Evolutionary conservation across 2,888 invertebrate species (phyloP), one percentile per base, ranked within the genome.

Genomic region (Hyles lineata): DNA sequence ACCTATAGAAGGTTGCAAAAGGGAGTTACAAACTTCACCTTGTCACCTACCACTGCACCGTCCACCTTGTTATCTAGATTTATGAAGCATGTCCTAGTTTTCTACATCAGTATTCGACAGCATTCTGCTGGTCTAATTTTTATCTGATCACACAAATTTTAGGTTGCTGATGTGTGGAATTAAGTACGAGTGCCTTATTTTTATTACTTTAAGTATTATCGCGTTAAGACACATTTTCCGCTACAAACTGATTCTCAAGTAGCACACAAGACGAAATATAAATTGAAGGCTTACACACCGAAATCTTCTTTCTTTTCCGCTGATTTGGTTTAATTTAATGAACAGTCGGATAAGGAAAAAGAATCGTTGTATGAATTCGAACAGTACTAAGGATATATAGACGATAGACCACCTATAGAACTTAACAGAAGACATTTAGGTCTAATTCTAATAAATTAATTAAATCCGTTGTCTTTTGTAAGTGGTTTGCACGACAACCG

Each of bases 241-340:
- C 43, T 23, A 23, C 15, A 50, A 67, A 50, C 67, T 67, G 67
- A 17, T 23, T 23, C 67, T 50, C 17, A 23, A 50, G 50, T 23
- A 67, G 43, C 23, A 67, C 9, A n/a, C 35, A 67, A 21, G 43
- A 50, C 67, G 32, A n/a, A 19, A 15, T 67, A 50, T 43, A 62
- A 62, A 62, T 67, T 67, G 23, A 67, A 17, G 50, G 50, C 67
- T 50, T 50, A 50, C 21, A 25, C 67, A 50, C 23, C 67, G 23
- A 50, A 50, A 67, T 50, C 50, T 17, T 50, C 67, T 25, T 17
- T 43, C 50, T 50, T 67, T 23, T 50, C 15, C 67, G 23, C 43
- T 67, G 67, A 67, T 67, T 67, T 50, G 50, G 43, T 23, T 50
- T 67, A 43, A 67, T 67, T 67, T 67, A 67, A 67, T 50, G 67